These are phyloP conservation scores for Graptemys geographica DNA, from an alignment of 2,797 vertebrate genomes.

Conservation along the genomic window DNA sequence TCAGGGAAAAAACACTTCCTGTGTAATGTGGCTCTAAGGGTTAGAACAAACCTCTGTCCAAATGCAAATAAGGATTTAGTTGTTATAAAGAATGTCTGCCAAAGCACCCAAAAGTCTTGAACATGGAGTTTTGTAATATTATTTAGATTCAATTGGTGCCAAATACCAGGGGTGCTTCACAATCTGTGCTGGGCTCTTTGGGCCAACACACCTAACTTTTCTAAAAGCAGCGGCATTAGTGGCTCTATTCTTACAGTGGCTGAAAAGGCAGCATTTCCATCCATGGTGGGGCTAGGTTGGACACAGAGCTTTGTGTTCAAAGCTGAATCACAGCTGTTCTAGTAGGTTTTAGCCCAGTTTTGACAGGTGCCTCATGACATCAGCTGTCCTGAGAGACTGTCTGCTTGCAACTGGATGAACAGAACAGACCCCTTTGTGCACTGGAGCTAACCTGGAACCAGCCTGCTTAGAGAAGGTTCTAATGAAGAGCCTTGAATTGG, in stretches of 20 bases:
- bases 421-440: background rate
- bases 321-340: background rate
- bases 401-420: background rate
- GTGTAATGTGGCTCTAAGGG: background rate
- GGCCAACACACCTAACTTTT: rapidly evolving
- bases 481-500: no score
- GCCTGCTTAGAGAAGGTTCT: no score
- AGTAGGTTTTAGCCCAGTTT: background rate
- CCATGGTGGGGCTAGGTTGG: background rate
- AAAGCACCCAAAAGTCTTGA: background rate
- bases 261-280: background rate
- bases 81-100: background rate
- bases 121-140: rapidly evolving
- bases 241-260: background rate
- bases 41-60: background rate
- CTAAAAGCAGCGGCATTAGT: rapidly evolving
- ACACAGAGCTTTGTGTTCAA: background rate
- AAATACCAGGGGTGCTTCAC: rapidly evolving
- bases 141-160: background rate
- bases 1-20: background rate
- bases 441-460: background rate
- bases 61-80: rapidly evolving
- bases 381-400: background rate
- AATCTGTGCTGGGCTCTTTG: background rate
- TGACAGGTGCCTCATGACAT: background rate